Base-by-base conservation (phyloP, 1,140 invertebrate genomes). In the Onthophagus taurus region DNA sequence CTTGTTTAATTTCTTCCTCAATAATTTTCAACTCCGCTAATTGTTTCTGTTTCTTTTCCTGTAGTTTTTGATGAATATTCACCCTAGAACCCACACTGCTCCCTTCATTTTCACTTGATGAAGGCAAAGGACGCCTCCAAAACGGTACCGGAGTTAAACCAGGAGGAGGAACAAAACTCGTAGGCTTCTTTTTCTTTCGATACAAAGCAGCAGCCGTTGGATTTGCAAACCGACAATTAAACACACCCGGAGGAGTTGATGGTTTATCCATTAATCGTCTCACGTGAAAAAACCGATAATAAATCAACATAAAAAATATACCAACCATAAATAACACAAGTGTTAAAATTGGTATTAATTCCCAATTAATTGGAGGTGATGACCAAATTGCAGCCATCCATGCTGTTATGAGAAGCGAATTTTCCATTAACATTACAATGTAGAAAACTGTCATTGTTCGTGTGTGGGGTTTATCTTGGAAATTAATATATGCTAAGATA, bases 401-500 rank as follows among this genome's bases (percentile, higher is more conserved):
- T 53, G 68, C 76, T 31, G 73, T 72, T 50, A 89, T 75, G 3
- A 88, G 63, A 19, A 90, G 70, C 45, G 74, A 74, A 62, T 92
- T 93, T 68, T 94, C 90, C 31, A 91, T 67, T 59, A 89, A 80
- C 87, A 92, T 91, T 20, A 90, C 86, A n/a, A 83, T 74, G 66
- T 93, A 93, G 70, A 87, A 94, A 41, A 85, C 85, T 8, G 79
- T 66, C 80, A 64, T 64, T 6, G 60, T 64, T 9, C 60, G 49
- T 45, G 53, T 47, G 44, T 61, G 60, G 2, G 60, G 58, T 45
- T 61, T 59, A 52, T 87, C 81, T 48, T 89, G 82, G 31, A 93
- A 68, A 69, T 93, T 92, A 29, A 93, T 75, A 59, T 91, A 93
- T n/a, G 86, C 85, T 59, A 93, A 87, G 13, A 90, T 77, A 64